Evolutionary conservation across 2,888 invertebrate species (phyloP).

Genomic region (Pandemis cinnamomeana): DNA sequence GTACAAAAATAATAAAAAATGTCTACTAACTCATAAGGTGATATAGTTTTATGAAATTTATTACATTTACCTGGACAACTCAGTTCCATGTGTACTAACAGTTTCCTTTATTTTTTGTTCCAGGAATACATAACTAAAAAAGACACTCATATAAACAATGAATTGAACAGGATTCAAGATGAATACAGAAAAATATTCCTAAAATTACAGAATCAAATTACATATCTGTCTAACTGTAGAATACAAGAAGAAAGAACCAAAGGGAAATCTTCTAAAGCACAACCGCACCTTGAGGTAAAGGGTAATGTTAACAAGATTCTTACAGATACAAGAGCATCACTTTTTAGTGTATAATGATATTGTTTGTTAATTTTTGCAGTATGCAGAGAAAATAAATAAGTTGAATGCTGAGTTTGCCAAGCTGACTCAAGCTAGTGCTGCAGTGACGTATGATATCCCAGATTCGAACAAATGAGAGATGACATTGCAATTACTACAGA

Average conservation of each 20-base stretch:
- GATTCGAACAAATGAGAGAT: slow-evolving; percentile 21
- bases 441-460: slow-evolving; percentile 17
- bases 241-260: slow-evolving; percentile 69
- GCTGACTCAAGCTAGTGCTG: slow-evolving; percentile 29
- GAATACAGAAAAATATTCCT: slow-evolving; percentile 85
- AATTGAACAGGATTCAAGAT: slow-evolving; percentile 86
- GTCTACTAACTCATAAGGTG: slow-evolving; percentile 86
- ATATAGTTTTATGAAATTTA: slow-evolving; percentile 18
- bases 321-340: not conserved
- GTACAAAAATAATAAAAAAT: slow-evolving; percentile 86
- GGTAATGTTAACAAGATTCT: not conserved
- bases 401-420: slow-evolving; percentile 58
- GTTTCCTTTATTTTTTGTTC: slow-evolving; percentile 43
- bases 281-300: slow-evolving; percentile 61
- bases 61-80: not conserved
- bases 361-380: slow-evolving; percentile 52
- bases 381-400: slow-evolving; percentile 69
- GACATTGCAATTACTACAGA: not conserved
- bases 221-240: slow-evolving; percentile 73
- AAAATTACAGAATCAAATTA: slow-evolving; percentile 81
- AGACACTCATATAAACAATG: slow-evolving; percentile 86
- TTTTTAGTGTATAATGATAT: not conserved
- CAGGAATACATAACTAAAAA: slow-evolving; percentile 87
- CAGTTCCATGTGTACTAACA: slow-evolving; percentile 1
- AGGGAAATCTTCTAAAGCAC: slow-evolving; percentile 53